Base-by-base conservation (phyloP, 2,888 invertebrate species). In the Ditula angustiorana region DNA sequence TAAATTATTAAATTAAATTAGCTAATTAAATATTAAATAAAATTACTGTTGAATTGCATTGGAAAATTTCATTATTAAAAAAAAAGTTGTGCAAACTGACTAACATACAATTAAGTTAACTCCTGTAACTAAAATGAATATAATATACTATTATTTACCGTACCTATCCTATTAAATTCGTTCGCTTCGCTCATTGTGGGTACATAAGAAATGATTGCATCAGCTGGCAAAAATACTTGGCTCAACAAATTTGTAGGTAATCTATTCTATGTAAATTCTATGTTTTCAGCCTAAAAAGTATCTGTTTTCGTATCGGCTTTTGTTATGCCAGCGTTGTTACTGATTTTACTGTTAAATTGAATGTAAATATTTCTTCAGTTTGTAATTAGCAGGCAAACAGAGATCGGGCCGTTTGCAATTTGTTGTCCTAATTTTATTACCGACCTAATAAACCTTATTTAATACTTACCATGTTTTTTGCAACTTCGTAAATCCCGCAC, bases 281-380 rank as follows among this genome's bases (percentile, higher is more conserved):
- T 21, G 50, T 44, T 57, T 61, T 57, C 28, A 16, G 33, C 1
- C 41, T 57, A 52, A 52, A 59, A 52, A 64, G 26, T 46, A 47
- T 53, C 59, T 64, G 59, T 64, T 64, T 53, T 64, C 46, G 28
- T 33, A 59, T 64, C 52, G 47, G 58, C 53, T 64, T 58, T 64
- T 64, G 53, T 53, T 59, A 69, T 57, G 47, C 64, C 63, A 67
- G 66, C 57, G 44, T 55, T 66, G 64, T 30, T 62, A 68, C 69
- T 66, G 64, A 77, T 74, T 76, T 69, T 67, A 61, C 68, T 63
- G 60, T 72, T 66, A 74, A 79, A 71, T 74, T 72, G 64, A 74
- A 73, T 67, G 75, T 77, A 78, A 80, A 83, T 73, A 80, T 78
- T 81, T 75, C 65, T 74, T 67, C 68, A 67, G 70, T 69, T 74